Percentiles rank a stretch among this genome's conserved stretches.
Evolutionary conservation across 2,113 vertebrate genomes (phyloP).

Genomic region (Rhagologus leucostigma): DNA sequence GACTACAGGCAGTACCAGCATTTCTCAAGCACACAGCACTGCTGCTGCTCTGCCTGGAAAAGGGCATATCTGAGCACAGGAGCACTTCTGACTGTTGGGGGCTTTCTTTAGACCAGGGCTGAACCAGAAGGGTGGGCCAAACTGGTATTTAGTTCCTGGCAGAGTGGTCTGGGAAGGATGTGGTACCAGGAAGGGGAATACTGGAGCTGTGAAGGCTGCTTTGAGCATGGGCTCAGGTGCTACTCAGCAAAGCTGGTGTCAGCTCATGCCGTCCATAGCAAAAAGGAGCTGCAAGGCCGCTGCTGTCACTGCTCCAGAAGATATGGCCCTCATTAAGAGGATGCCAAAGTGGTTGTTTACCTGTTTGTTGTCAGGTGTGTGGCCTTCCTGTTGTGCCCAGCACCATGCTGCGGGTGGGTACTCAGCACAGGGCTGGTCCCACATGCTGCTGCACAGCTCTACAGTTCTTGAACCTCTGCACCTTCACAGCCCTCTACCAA

Average conservation of each 20-base stretch:
- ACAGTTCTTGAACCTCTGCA: neutral
- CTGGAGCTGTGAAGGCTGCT: neutral
- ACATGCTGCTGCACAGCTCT: neutral
- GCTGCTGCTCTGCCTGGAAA: neutral
- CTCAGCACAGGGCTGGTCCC: neutral
- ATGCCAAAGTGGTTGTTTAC: neutral
- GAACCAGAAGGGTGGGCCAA: neutral
- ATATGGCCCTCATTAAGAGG: fast-evolving
- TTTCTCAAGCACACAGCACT: neutral
- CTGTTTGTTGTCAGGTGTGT: neutral
- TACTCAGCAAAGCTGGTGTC: neutral
- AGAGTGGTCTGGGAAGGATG: neutral
- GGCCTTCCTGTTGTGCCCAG: neutral
- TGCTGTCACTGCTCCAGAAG: neutral
- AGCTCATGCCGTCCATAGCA: fast-evolving
- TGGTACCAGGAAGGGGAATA: neutral
- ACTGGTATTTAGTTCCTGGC: neutral
- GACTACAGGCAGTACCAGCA: neutral
- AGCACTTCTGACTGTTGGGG: neutral
- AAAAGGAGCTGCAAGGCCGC: neutral
- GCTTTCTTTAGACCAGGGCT: neutral
- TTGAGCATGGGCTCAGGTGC: neutral
- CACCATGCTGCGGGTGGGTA: neutral
- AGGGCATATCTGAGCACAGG: neutral
- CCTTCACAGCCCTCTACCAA: neutral